Base-by-base conservation (phyloP, 2,888 invertebrate species). In the Agonopterix subpropinquella region DNA sequence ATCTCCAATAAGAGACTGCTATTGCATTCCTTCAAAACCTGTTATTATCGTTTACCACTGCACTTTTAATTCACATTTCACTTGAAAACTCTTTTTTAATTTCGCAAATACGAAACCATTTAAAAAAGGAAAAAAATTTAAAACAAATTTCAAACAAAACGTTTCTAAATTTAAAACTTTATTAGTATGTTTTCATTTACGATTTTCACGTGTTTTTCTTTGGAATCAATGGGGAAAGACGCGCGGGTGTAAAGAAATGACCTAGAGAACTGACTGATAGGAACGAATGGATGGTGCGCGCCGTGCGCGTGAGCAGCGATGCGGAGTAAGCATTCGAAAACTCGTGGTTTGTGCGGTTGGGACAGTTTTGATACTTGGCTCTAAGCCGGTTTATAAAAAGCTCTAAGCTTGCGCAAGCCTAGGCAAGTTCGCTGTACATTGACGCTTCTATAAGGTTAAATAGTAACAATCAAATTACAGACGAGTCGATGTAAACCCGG, bases 221-320 rank as follows among this genome's bases (percentile, higher is more conserved):
- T n/a, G 44, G 4, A 9, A 15, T 18, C 28, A 36, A 35, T 36
- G 2, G 36, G 36, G 2, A 44, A 45, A 65, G 59, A 65, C 71
- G 69, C 65, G 71, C 69, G 61, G 48, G 48, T 59, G 58, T 56
- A 59, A 59, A 58, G 71, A 61, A 61, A 64, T 79, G 80, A 77
- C 80, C 80, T 74, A 77, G 58, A 80, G 73, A 68, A 73, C 73
- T 70, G 74, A 77, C 73, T 76, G 76, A 75, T 77, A 76, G 65
- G 59, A 57, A 50, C 58, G 59, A 57, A 50, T 57, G 55, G 61
- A 55, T 56, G 58, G 56, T 58, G 74, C 75, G 73, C 73, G 54
- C 57, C 58, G 56, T 58, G 74, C 75, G 73, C 73, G 54, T 37
- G 70, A 70, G 76, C 72, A 67, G 54, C 59, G 53, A 54, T 54